These are phyloP conservation scores for Baronia brevicornis DNA, from an alignment of 2,888 invertebrate species.

Conservation along the genomic window DNA sequence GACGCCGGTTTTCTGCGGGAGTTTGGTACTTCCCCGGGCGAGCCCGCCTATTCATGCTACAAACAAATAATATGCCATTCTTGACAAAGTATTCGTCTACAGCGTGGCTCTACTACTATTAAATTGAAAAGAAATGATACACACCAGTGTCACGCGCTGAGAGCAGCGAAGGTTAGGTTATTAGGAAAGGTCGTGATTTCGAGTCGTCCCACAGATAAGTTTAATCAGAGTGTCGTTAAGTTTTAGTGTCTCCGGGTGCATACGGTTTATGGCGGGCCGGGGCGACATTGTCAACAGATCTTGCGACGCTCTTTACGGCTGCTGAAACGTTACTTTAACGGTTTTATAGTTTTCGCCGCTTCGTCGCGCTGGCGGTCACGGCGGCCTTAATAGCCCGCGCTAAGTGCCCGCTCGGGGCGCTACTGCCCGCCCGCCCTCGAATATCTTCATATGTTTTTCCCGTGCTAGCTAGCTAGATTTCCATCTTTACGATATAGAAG, in stretches of 20 bases:
- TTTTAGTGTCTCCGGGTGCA: conserved; percentile 70
- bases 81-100: too few species aligned
- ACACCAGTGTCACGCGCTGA: too few species aligned
- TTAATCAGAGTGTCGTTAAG: conserved; percentile 72
- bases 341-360: conserved; percentile 75
- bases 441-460: conserved; percentile 61
- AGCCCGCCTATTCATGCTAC: too few species aligned
- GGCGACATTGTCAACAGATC: conserved; percentile 76
- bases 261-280: conserved; percentile 69
- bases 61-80: too few species aligned
- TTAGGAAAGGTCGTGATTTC: conserved; percentile 59
- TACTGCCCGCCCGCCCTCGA: conserved; percentile 58
- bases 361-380: conserved; percentile 69
- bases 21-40: too few species aligned
- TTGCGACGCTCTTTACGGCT: conserved; percentile 73
- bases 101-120: too few species aligned
- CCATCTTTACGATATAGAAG: conserved; percentile 63
- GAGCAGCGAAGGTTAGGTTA: conserved; percentile 35
- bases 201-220: conserved; percentile 57
- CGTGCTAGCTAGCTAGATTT: conserved; percentile 57
- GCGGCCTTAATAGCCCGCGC: conserved; percentile 67
- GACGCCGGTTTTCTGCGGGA: too few species aligned
- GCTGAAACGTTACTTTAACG: conserved; percentile 74
- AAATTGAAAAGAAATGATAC: too few species aligned
- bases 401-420: conserved; percentile 71